phyloP scores from a whole-genome alignment of 2,888 invertebrate genomes.

The Ellobium chinense region DNA sequence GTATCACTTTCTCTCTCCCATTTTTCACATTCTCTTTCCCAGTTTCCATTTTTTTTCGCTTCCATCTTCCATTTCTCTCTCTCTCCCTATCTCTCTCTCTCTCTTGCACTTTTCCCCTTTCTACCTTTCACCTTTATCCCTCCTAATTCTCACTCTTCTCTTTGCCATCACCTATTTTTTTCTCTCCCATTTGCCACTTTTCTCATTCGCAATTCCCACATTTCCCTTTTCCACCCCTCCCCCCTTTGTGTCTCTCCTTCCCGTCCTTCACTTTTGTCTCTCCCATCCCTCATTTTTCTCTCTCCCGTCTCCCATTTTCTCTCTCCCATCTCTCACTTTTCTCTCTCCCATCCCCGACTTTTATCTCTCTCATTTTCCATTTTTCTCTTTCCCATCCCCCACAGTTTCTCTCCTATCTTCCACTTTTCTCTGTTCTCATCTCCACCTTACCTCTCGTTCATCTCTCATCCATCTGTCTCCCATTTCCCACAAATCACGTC shows the following conservation, averaged over 20 bases:
- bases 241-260: not conserved
- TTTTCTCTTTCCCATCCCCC: not conserved
- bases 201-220: too few relatives aligned
- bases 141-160: too few relatives aligned
- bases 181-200: too few relatives aligned
- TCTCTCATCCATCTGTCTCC: not conserved
- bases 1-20: too few relatives aligned
- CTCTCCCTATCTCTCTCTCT: too few relatives aligned
- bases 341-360: not conserved
- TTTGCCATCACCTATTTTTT: too few relatives aligned
- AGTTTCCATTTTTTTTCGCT: too few relatives aligned
- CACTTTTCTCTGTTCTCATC: not conserved
- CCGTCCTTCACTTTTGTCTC: not conserved
- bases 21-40: too few relatives aligned
- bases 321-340: not conserved
- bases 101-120: too few relatives aligned
- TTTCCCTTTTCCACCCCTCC: not conserved
- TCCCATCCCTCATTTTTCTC: not conserved
- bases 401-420: not conserved
- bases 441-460: not conserved
- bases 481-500: not conserved
- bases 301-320: not conserved
- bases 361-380: not conserved
- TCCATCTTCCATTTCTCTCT: too few relatives aligned
- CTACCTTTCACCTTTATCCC: too few relatives aligned